Evolutionary conservation across 2,888 invertebrate genomes (phyloP), one percentile per base, ranked within the genome.

Genomic region (Neelides folsomi): DNA sequence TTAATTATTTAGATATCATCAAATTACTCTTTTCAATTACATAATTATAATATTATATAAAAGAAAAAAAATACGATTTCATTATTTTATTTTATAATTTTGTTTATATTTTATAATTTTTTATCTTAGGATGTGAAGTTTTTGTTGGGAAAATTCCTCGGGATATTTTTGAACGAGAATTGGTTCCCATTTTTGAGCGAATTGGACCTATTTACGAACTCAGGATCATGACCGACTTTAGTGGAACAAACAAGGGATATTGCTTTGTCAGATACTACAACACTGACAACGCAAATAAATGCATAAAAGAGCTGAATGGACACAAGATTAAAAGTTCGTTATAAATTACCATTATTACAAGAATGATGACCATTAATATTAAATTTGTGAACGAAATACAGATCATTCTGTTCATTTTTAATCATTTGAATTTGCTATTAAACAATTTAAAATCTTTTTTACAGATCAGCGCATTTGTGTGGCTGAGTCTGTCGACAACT

Each of bases 141-240:
- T 86, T 84, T 67, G 72, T 87, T 6, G 86, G 86, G 0, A 82
- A 82, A 66, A 72, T 89, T 1, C 86, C 87, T 0, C 72, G 82
- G 6, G 80, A 84, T 64, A 76, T 81, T 56, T 84, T 76, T 67
- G 88, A 88, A 70, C 83, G 86, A 64, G 85, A 75, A 61, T 65
- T 75, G 52, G 71, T 74, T 4, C 75, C 74, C 1, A 66, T 86
- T 0, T 80, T 88, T 59, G 71, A 77, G 2, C 71, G 66, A 34
- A 71, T 78, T 2, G 87, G 85, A 0, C 75, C 72, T 16, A 75
- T 89, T 35, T 81, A 83, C 69, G 81, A 83, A 65, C 71, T 88
- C 65, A 73, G 89, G 0, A 69, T 88, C 9, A 87, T 88, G 86
- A 79, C 88, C 76, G 82, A 84, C 64, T 84, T 82, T 66, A 78